phyloP scores from a whole-genome alignment of 2,888 invertebrate genomes.

The Bhutanitis thaidina region DNA sequence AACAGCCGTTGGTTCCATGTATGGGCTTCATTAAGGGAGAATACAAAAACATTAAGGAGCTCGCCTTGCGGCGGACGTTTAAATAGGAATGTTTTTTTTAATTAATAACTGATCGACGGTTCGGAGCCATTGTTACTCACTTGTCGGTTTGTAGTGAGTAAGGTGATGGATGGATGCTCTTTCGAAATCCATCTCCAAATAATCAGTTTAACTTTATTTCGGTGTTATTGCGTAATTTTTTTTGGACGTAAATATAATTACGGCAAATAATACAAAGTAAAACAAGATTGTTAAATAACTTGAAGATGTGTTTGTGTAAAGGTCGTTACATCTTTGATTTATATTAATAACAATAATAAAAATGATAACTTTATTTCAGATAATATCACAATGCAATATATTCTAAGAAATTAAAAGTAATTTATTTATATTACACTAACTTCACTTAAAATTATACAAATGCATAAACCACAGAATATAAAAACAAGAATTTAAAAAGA shows the following conservation, averaged over 20 bases:
- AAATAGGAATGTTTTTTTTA: conserved; percentile 56
- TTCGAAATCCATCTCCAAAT: conserved; percentile 29
- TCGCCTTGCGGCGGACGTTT: conserved; percentile 47
- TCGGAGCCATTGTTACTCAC: conserved; percentile 16
- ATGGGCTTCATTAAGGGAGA: conserved; percentile 67
- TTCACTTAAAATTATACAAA: too few relatives aligned
- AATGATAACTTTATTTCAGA: too few relatives aligned
- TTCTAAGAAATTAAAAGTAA: too few relatives aligned
- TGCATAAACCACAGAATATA: too few relatives aligned
- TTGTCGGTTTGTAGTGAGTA: conserved; percentile 11
- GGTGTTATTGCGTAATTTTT: conserved; percentile 10
- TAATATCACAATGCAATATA: too few relatives aligned
- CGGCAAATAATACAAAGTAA: not conserved
- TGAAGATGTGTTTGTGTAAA: too few relatives aligned
- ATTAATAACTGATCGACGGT: conserved; percentile 48
- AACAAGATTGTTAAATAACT: too few relatives aligned
- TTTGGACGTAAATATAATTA: conserved; percentile 9
- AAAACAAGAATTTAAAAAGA: too few relatives aligned
- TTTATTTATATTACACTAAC: too few relatives aligned
- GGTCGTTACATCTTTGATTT: too few relatives aligned
- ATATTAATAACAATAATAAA: too few relatives aligned
- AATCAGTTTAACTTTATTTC: conserved; percentile 8
- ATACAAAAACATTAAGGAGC: conserved; percentile 50
- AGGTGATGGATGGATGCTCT: conserved; percentile 37
- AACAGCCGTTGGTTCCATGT: conserved; percentile 51